Percentiles rank a stretch among this genome's conserved stretches.
Conservation (phyloP, 2,888 invertebrate genomes). For the Amorpha juglandis region DNA sequence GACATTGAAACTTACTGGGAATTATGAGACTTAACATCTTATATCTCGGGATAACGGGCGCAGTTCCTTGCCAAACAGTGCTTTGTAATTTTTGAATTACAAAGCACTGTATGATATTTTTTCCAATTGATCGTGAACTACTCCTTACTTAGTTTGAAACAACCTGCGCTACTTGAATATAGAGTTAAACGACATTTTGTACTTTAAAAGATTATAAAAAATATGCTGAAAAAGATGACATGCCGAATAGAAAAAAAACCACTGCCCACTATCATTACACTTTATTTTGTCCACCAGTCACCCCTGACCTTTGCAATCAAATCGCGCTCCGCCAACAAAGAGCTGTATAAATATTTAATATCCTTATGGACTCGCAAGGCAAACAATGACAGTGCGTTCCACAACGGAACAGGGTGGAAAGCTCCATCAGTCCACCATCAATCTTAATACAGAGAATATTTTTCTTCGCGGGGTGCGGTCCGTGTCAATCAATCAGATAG, state of each 20-base stretch:
- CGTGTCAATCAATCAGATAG: slow-evolving; percentile 73
- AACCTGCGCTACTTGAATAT: too few relatives aligned
- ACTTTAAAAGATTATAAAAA: neutral
- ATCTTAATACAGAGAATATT: slow-evolving; percentile 80
- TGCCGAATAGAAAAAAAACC: neutral
- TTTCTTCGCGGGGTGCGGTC: slow-evolving; percentile 66
- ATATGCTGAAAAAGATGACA: neutral
- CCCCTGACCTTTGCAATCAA: neutral
- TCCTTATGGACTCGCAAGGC: slow-evolving; percentile 22
- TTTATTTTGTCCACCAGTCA: neutral
- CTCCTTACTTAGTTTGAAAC: too few relatives aligned
- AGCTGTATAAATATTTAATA: slow-evolving; percentile 21
- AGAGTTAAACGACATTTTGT: too few relatives aligned
- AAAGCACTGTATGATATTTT: too few relatives aligned
- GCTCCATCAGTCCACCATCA: slow-evolving; percentile 51
- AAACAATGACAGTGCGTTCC: slow-evolving; percentile 38
- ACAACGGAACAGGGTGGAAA: slow-evolving; percentile 40
- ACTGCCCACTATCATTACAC: neutral
- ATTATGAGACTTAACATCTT: too few relatives aligned
- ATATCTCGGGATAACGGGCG: too few relatives aligned
- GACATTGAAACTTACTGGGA: too few relatives aligned
- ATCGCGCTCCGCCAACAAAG: slow-evolving; percentile 7
- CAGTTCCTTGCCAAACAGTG: too few relatives aligned
- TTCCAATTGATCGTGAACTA: too few relatives aligned
- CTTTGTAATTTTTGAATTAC: too few relatives aligned